Conservation (phyloP, 2,888 invertebrate species). For the Hecatera dysodea region DNA sequence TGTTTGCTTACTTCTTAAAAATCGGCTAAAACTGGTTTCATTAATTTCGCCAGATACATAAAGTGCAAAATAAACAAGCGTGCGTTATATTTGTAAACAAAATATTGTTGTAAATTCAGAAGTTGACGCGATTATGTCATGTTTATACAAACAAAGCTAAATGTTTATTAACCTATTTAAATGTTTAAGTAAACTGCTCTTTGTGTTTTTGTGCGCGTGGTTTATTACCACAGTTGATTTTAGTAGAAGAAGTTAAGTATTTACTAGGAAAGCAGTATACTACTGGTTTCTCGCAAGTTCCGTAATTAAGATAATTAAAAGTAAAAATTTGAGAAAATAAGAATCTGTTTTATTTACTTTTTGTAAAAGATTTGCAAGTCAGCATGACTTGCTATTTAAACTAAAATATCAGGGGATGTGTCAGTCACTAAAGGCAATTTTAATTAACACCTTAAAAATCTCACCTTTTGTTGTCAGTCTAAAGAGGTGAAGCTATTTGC, state of each 20-base stretch:
- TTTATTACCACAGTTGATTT: neutral
- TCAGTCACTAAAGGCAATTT: neutral
- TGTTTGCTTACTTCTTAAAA: constrained; percentile 2
- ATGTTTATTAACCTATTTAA: constrained; percentile 25
- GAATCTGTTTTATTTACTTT: too few species aligned
- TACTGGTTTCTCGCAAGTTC: too few species aligned
- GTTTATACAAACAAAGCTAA: constrained; percentile 43
- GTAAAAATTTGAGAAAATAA: too few species aligned
- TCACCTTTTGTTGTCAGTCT: too few species aligned
- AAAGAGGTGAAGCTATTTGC: too few species aligned
- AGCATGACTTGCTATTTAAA: too few species aligned
- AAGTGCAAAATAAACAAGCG: constrained; percentile 21
- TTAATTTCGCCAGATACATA: neutral
- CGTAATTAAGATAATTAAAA: too few species aligned
- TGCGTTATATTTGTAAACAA: constrained; percentile 34
- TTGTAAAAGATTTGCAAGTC: too few species aligned
- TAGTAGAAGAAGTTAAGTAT: neutral
- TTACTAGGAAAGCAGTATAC: neutral
- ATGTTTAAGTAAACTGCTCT: constrained; percentile 18
- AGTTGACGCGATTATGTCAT: constrained; percentile 32
- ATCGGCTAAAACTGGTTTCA: neutral
- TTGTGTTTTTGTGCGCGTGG: constrained; percentile 1
- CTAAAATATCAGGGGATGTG: too few species aligned
- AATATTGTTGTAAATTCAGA: constrained; percentile 16
- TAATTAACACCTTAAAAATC: neutral